Conservation (phyloP, 2,888 invertebrate species). For the Chrysina gloriosa region DNA sequence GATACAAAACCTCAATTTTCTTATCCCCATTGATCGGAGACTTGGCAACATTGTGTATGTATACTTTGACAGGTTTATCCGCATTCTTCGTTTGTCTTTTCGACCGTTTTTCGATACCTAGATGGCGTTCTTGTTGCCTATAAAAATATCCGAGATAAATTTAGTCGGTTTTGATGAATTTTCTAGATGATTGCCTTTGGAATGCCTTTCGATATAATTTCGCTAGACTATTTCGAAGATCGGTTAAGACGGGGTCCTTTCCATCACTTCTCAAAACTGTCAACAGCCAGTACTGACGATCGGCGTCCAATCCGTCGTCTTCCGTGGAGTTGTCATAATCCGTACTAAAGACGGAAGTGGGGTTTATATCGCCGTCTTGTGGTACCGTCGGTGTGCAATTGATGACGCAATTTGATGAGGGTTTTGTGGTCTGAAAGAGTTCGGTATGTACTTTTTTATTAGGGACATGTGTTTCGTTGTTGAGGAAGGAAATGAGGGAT, state of each 20-base stretch:
- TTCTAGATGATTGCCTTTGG: conserved; percentile 70
- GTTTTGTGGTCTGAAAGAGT: conserved; percentile 43
- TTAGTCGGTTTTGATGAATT: neutral
- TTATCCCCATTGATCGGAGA: conserved; percentile 62
- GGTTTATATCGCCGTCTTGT: conserved; percentile 67
- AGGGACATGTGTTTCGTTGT: too few relatives aligned
- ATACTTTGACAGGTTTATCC: conserved; percentile 71
- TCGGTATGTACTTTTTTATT: too few relatives aligned
- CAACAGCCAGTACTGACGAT: conserved; percentile 83
- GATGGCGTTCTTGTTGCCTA: conserved; percentile 84
- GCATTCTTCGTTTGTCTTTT: conserved; percentile 54
- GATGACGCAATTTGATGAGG: conserved; percentile 67
- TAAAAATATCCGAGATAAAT: conserved; percentile 30
- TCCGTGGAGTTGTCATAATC: conserved; percentile 46
- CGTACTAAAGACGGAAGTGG: conserved; percentile 61
- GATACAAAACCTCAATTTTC: conserved; percentile 78
- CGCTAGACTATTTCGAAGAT: conserved; percentile 80
- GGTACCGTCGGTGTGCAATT: conserved; percentile 65
- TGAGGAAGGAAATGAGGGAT: too few relatives aligned
- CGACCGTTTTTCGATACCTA: conserved; percentile 71
- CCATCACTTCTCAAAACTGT: conserved; percentile 76
- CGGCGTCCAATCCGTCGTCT: conserved; percentile 63
- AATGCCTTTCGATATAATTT: conserved; percentile 85
- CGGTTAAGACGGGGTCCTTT: conserved; percentile 66
- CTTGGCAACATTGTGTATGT: conserved; percentile 76